Base-by-base conservation (phyloP, 2,888 invertebrate species). In the Plagiodera versicolora region DNA sequence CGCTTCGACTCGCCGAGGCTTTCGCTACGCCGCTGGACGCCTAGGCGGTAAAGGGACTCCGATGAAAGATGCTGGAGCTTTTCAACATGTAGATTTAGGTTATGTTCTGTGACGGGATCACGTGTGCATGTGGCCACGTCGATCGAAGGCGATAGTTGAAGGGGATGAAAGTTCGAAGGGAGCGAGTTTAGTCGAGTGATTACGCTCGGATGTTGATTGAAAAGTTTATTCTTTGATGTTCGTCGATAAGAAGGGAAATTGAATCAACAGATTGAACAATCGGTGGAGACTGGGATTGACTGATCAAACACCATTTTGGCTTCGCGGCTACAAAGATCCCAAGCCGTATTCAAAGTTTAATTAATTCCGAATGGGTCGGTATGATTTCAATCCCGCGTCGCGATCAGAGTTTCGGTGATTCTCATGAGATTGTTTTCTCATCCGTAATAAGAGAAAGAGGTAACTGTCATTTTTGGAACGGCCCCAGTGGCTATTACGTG, bases 51-150 rank as follows among this genome's bases (percentile, higher is more conserved):
- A 73, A 74, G 69, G 69, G 70, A 66, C 68, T 70, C 70, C 72
- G 72, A 72, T 72, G 72, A 72, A 72, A 71, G 69, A 70, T 67
- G 66, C 68, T 67, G 60, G 64, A 70, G 71, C 71, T 72, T 72
- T 72, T 71, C 70, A 71, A 72, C 69, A 71, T 72, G 72, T 70
- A 70, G 71, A 75, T 73, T 74, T 74, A 71, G 73, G 73, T 73
- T 73, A 71, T 66, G 70, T 72, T 68, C 66, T 61, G 61, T 58
- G 65, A 52, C 63, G 39, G 14, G 64, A 70, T 70, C 70, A 71
- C 71, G 71, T 67, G 71, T 67, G 65, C 56, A 58, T 57, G 56
- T 55, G 60, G 64, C 56, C 49, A 51, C 46, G 52, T 58, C 39
- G 39, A 39, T 39, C 39, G 39, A 14, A 55, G 48, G 48, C 19